phyloP scores from a whole-genome alignment of 2,797 vertebrate genomes.

The Remorina albescens region DNA sequence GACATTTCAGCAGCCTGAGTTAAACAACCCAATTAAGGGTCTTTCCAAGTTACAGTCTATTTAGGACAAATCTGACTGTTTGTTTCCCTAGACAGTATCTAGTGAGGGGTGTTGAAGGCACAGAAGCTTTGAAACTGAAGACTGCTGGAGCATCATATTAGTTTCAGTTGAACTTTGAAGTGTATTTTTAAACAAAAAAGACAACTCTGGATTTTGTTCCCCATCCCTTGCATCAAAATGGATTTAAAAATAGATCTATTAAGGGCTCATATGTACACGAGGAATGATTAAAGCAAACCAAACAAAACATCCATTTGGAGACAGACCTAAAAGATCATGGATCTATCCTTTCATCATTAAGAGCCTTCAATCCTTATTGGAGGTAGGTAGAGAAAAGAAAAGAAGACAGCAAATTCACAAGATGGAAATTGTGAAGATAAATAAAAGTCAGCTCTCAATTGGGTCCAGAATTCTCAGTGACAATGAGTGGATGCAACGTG shows the following conservation, averaged over 20 bases:
- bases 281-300: neutral
- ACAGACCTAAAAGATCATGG: neutral
- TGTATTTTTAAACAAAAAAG: too few relatives aligned
- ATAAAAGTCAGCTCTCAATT: conserved; percentile 14
- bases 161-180: too few relatives aligned
- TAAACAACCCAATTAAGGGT: too few relatives aligned
- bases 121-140: too few relatives aligned
- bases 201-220: too few relatives aligned
- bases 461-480: conserved; percentile 16
- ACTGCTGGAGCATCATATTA: too few relatives aligned
- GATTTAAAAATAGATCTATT: neutral
- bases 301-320: neutral
- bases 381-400: neutral
- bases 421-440: neutral
- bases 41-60: too few relatives aligned
- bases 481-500: conserved; percentile 39
- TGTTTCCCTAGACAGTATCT: too few relatives aligned
- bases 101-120: too few relatives aligned
- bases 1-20: too few relatives aligned
- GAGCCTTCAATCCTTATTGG: neutral
- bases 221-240: neutral
- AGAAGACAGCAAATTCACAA: neutral
- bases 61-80: too few relatives aligned
- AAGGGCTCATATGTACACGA: neutral
- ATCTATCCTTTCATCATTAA: too few relatives aligned